These are phyloP conservation scores for Cheilosia scutellata DNA, from an alignment of 2,888 invertebrate genomes.

Conservation along the genomic window DNA sequence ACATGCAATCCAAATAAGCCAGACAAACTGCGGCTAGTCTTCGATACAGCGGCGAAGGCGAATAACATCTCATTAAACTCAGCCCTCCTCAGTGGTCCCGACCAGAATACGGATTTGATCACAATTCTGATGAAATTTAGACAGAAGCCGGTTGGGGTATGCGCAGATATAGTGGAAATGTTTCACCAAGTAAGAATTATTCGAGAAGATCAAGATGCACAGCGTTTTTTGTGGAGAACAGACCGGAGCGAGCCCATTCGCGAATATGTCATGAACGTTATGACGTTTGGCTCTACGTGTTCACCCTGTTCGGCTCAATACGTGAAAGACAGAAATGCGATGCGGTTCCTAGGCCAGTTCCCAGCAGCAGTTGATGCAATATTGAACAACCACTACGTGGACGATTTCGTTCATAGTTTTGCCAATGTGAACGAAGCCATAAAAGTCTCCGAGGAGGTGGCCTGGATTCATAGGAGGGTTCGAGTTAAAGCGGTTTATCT, in stretches of 20 bases:
- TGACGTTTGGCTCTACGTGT: conserved; percentile 76
- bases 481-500: conserved; percentile 21
- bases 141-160: conserved; percentile 75
- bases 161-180: conserved; percentile 80
- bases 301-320: conserved; percentile 70
- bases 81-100: conserved; percentile 77
- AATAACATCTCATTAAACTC: conserved; percentile 77
- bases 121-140: conserved; percentile 79
- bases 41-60: conserved; percentile 78
- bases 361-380: conserved; percentile 2
- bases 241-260: background rate
- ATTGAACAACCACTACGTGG: background rate
- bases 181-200: conserved; percentile 78
- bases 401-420: conserved; percentile 17
- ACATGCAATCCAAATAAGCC: conserved; percentile 77
- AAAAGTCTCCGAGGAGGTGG: conserved; percentile 17
- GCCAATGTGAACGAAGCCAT: conserved; percentile 25
- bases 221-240: conserved; percentile 78
- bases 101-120: conserved; percentile 71
- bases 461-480: conserved; percentile 33
- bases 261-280: conserved; percentile 70
- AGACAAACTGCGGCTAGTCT: conserved; percentile 77
- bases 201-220: conserved; percentile 77
- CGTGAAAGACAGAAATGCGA: conserved; percentile 63
- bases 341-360: conserved; percentile 34